A percentile compares a stretch with the other conserved stretches of the same genome.
Evolutionary conservation across 2,113 vertebrate species (phyloP).

Genomic region (Montifringilla adamsi): DNA sequence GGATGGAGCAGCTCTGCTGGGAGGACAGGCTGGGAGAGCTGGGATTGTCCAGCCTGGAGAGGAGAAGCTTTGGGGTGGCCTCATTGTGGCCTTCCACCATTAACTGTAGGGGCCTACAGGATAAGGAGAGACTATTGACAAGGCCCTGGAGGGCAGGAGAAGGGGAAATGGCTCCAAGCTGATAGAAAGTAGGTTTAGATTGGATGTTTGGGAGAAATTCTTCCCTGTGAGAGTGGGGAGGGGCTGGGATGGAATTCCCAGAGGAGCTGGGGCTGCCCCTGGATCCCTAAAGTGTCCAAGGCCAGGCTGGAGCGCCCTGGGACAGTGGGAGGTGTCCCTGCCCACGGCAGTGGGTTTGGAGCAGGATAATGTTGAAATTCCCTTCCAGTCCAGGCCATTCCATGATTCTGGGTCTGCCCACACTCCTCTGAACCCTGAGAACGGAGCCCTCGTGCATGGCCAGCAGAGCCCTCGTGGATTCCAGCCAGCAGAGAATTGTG

Average conservation of each 20-base stretch:
- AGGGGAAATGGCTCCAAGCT: too few species aligned
- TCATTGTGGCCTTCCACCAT: rapidly evolving
- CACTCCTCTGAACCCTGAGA: not conserved
- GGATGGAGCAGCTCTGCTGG: not conserved
- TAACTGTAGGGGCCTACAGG: not conserved
- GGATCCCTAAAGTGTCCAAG: not conserved
- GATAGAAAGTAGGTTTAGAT: not conserved
- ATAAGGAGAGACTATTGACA: rapidly evolving
- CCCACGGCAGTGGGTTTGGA: not conserved
- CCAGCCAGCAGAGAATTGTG: not conserved
- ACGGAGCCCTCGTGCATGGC: rapidly evolving
- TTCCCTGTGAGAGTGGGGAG: rapidly evolving
- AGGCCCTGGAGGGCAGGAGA: not conserved
- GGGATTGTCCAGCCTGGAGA: not conserved
- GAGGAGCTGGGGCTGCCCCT: not conserved
- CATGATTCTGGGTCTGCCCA: too few species aligned
- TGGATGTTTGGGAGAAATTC: not conserved
- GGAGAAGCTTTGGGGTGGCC: not conserved
- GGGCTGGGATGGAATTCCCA: not conserved
- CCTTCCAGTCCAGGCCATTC: not conserved
- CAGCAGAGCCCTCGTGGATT: not conserved
- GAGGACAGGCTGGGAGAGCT: not conserved
- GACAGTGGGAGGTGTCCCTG: not conserved
- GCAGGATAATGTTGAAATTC: too few species aligned
- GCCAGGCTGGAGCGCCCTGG: rapidly evolving